Percentiles rank a stretch among this genome's conserved stretches.
These are phyloP conservation scores for Lasiommata megera DNA, from an alignment of 2,888 invertebrate genomes.

Conservation along the genomic window DNA sequence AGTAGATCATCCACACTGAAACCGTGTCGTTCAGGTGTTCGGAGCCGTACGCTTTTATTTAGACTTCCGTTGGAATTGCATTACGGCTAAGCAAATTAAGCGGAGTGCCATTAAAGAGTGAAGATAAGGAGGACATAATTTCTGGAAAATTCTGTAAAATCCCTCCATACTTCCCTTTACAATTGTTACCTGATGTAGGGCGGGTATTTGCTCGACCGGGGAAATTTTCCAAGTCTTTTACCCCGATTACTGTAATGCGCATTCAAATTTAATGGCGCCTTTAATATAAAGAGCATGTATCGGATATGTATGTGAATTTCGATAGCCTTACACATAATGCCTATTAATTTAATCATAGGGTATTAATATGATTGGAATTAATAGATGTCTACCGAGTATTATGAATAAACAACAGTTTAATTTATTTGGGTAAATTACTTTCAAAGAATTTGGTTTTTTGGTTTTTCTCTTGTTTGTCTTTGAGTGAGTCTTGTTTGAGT, in stretches of 20 bases:
- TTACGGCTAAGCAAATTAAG: slow-evolving; percentile 20
- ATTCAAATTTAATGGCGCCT: neutral
- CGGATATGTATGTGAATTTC: too few species aligned
- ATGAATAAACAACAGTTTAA: too few species aligned
- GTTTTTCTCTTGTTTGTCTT: too few species aligned
- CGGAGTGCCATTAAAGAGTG: slow-evolving; percentile 20
- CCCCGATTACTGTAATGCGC: neutral
- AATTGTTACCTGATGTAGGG: neutral
- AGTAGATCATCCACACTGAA: neutral
- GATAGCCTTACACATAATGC: too few species aligned
- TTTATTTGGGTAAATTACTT: too few species aligned
- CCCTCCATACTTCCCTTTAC: neutral
- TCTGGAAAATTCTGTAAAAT: slow-evolving; percentile 6
- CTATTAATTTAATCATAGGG: too few species aligned
- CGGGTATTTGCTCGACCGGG: neutral
- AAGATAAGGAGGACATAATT: slow-evolving; percentile 8
- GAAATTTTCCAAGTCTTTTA: neutral
- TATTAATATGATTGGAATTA: too few species aligned
- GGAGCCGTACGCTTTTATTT: slow-evolving; percentile 20
- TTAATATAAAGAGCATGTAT: too few species aligned
- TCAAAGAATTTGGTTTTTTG: too few species aligned
- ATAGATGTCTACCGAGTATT: too few species aligned
- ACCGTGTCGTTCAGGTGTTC: neutral
- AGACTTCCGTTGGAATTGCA: slow-evolving; percentile 17
- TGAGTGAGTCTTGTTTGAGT: too few species aligned